Percentiles rank a stretch among this genome's conserved stretches.
phyloP scores from a whole-genome alignment of 2,888 invertebrate genomes.

The Dastarcus helophoroides region DNA sequence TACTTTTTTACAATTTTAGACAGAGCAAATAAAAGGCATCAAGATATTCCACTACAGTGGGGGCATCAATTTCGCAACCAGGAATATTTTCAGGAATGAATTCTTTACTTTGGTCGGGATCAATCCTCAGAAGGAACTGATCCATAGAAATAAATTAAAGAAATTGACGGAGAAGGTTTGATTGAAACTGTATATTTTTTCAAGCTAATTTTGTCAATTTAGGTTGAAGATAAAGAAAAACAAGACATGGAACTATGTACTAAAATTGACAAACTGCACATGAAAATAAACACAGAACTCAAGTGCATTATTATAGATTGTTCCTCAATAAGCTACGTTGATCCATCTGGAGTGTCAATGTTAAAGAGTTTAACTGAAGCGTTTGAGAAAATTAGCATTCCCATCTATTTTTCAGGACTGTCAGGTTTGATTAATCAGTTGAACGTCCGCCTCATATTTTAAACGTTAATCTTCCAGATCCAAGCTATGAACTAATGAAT shows the following conservation, averaged over 20 bases:
- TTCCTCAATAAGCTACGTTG: constrained; percentile 50
- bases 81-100: constrained; percentile 43
- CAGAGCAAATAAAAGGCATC: constrained; percentile 48
- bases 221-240: constrained; percentile 5
- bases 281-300: constrained; percentile 21
- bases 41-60: constrained; percentile 60
- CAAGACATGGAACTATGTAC: neutral
- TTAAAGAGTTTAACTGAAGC: constrained; percentile 43
- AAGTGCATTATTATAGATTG: constrained; percentile 47
- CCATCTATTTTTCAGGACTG: constrained; percentile 44
- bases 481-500: constrained; percentile 51
- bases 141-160: constrained; percentile 32
- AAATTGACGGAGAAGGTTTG: constrained; percentile 24
- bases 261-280: neutral
- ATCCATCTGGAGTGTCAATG: constrained; percentile 50
- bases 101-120: constrained; percentile 42
- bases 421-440: too few relatives aligned
- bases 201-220: constrained; percentile 16
- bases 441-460: too few relatives aligned
- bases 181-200: constrained; percentile 3
- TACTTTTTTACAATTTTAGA: constrained; percentile 34
- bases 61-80: constrained; percentile 55
- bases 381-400: constrained; percentile 41
- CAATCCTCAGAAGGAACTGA: constrained; percentile 38
- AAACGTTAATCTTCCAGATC: constrained; percentile 38